phyloP scores from a whole-genome alignment of 2,113 vertebrate species.

The Myrmecophaga tridactyla region DNA sequence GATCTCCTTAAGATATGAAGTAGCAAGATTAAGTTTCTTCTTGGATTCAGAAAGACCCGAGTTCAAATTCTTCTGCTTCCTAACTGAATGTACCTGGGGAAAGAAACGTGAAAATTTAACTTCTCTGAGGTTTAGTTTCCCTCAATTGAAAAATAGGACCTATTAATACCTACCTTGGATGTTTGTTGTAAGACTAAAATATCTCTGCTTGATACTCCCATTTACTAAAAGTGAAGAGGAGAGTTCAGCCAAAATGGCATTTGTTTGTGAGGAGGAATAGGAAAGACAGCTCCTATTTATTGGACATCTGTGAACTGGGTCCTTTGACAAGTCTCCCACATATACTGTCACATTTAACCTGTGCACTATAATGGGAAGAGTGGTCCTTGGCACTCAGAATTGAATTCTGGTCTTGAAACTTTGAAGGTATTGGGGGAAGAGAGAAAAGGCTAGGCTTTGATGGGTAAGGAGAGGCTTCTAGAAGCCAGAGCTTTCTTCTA shows the following conservation, averaged over 20 bases:
- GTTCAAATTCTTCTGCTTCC: not conserved
- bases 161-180: not conserved
- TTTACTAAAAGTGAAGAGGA: not conserved
- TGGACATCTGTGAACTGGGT: not conserved
- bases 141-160: not conserved
- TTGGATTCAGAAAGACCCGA: not conserved
- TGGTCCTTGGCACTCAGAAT: not conserved
- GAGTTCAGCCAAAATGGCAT: not conserved
- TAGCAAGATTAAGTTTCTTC: not conserved
- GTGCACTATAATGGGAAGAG: fast-evolving
- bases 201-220: not conserved
- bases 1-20: not conserved
- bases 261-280: not conserved
- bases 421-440: not conserved
- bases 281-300: not conserved
- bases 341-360: not conserved
- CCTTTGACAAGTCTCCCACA: not conserved
- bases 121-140: not conserved
- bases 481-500: not conserved
- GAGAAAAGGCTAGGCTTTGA: not conserved
- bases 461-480: not conserved
- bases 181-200: not conserved
- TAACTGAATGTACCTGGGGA: not conserved
- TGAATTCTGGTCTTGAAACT: not conserved
- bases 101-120: not conserved